Evolutionary conservation across 2,797 vertebrate genomes (phyloP).

Genomic region (Remorina albescens): DNA sequence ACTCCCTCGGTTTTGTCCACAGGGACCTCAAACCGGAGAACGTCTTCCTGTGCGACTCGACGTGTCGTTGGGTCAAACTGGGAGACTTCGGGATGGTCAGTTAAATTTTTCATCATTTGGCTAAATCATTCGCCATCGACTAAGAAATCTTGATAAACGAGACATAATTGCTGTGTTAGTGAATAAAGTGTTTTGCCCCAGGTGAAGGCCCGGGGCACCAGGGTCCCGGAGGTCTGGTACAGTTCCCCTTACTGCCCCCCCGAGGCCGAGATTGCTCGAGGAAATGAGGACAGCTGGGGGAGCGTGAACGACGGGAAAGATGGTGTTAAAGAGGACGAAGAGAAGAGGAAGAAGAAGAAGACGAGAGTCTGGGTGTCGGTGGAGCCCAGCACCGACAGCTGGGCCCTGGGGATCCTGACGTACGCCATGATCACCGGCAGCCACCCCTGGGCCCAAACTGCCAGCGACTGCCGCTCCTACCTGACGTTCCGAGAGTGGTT

Average conservation of each 20-base stretch:
- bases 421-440: constrained; percentile 92
- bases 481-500: constrained; percentile 88
- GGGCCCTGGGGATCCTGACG: constrained; percentile 92
- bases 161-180: too few relatives aligned
- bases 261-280: constrained; percentile 80
- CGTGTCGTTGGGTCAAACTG: constrained; percentile 89
- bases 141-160: too few relatives aligned
- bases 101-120: not conserved
- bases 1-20: constrained; percentile 96
- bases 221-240: constrained; percentile 83
- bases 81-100: constrained; percentile 93
- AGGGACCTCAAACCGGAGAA: constrained; percentile 97
- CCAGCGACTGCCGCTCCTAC: constrained; percentile 86
- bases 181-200: constrained; percentile 10
- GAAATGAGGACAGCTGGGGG: constrained; percentile 66
- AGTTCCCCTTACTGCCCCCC: constrained; percentile 91
- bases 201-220: constrained; percentile 78
- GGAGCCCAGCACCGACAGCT: constrained; percentile 89
- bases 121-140: too few relatives aligned
- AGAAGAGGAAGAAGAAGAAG: constrained; percentile 30
- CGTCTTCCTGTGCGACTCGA: constrained; percentile 90
- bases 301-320: constrained; percentile 15
- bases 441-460: constrained; percentile 92
- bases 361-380: constrained; percentile 80
- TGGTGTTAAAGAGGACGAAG: not conserved